These are phyloP conservation scores for Ceratitis capitata DNA, from an alignment of 1,140 invertebrate species.

Conservation along the genomic window DNA sequence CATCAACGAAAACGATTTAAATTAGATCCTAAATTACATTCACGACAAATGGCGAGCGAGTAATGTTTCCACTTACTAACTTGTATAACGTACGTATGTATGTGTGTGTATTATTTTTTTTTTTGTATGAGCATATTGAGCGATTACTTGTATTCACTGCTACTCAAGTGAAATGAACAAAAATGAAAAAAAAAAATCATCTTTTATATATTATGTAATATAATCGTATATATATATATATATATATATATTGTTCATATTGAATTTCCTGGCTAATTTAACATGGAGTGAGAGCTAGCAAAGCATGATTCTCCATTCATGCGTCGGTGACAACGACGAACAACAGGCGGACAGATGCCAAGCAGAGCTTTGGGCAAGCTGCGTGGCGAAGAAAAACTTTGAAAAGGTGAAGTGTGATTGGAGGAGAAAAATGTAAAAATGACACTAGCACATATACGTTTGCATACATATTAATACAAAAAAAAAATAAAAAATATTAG, in stretches of 20 bases:
- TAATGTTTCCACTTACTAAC: not conserved
- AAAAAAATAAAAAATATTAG: not conserved
- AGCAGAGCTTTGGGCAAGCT: not conserved
- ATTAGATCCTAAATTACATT: conserved; percentile 18
- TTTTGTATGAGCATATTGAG: not conserved
- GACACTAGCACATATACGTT: too few relatives aligned
- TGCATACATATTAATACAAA: not conserved
- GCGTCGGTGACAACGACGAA: not conserved
- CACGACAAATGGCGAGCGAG: not conserved
- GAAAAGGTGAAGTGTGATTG: too few relatives aligned
- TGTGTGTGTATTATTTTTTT: not conserved
- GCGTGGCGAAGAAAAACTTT: not conserved
- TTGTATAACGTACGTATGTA: not conserved
- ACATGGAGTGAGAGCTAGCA: conserved; percentile 2
- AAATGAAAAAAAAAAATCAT: not conserved
- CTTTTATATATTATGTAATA: not conserved
- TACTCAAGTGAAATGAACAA: conserved; percentile 19
- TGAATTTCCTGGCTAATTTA: conserved; percentile 39
- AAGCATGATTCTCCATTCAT: not conserved
- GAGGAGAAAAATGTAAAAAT: too few relatives aligned
- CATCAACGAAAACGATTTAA: not conserved
- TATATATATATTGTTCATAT: not conserved
- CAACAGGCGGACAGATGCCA: not conserved
- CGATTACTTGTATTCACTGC: not conserved
- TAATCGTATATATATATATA: not conserved